Percentiles rank a stretch among this genome's conserved stretches.
These are phyloP conservation scores for Thalassophryne amazonica DNA, from an alignment of 2,797 vertebrate species.

Conservation along the genomic window DNA sequence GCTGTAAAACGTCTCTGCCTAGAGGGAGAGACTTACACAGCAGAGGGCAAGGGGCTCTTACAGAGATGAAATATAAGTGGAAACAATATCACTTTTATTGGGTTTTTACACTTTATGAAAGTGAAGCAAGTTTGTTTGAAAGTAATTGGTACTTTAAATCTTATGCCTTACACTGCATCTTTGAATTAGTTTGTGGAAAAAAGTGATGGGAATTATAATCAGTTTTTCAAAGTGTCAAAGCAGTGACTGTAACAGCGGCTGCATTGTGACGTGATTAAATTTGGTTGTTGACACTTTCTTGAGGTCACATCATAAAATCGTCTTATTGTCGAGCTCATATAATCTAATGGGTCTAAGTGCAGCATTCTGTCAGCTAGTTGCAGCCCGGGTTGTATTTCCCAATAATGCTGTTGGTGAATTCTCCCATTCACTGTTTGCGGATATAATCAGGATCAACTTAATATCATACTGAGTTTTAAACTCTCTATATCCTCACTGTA, in stretches of 20 bases:
- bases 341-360: constrained; percentile 53
- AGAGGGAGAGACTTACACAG: neutral
- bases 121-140: too few species aligned
- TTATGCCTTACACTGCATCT: constrained; percentile 12
- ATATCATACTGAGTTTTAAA: too few species aligned
- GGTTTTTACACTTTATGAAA: constrained; percentile 18
- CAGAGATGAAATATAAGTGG: constrained; percentile 16
- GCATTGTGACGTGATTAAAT: constrained; percentile 43
- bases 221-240: constrained; percentile 21
- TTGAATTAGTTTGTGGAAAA: constrained; percentile 17
- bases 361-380: constrained; percentile 36
- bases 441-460: too few species aligned
- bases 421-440: constrained; percentile 11
- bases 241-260: constrained; percentile 14
- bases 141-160: constrained; percentile 1
- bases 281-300: constrained; percentile 34
- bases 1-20: constrained; percentile 11
- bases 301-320: constrained; percentile 50
- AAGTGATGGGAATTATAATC: constrained; percentile 15
- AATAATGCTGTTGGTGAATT: constrained; percentile 8
- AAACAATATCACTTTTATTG: constrained; percentile 17
- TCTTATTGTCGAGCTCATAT: constrained; percentile 53
- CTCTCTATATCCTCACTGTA: too few species aligned
- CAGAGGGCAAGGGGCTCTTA: neutral
- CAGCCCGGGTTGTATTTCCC: constrained; percentile 21